Conservation (phyloP, 2,888 invertebrate genomes). For the Calameuta filiformis region DNA sequence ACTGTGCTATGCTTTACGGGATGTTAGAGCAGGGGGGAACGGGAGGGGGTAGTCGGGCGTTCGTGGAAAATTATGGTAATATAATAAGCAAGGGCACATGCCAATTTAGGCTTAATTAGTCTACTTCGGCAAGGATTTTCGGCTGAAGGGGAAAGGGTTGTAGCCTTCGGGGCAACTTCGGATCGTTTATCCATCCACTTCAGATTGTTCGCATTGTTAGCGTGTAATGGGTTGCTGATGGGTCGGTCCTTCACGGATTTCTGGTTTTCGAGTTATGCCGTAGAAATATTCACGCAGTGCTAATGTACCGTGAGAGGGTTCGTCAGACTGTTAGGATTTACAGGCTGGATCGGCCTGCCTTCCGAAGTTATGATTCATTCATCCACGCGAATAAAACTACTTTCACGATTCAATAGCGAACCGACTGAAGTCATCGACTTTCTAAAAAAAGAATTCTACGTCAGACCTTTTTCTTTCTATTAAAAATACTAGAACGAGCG, state of each 20-base stretch:
- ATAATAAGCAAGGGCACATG: conserved; percentile 13
- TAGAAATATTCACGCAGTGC: not conserved
- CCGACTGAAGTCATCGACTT: too few species aligned
- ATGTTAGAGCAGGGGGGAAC: too few species aligned
- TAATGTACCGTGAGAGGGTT: not conserved
- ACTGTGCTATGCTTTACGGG: not conserved
- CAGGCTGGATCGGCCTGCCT: not conserved
- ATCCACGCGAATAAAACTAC: not conserved
- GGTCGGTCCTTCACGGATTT: conserved; percentile 19
- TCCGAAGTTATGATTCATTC: not conserved
- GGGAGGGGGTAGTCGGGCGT: not conserved
- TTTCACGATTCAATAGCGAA: not conserved
- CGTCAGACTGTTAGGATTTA: not conserved
- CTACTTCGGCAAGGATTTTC: conserved; percentile 16
- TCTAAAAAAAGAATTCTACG: not conserved
- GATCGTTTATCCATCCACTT: conserved; percentile 17
- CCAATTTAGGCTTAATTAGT: conserved; percentile 21
- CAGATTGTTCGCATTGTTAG: conserved; percentile 26
- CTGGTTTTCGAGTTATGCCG: conserved; percentile 19
- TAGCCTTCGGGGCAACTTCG: conserved; percentile 19
- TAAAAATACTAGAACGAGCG: not conserved
- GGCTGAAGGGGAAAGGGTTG: conserved; percentile 10
- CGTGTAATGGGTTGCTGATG: conserved; percentile 23
- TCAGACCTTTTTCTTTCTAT: not conserved
- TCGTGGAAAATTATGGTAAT: conserved; percentile 4